phyloP scores from a whole-genome alignment of 2,888 invertebrate species.

The Caenorhabditis sp. region DNA sequence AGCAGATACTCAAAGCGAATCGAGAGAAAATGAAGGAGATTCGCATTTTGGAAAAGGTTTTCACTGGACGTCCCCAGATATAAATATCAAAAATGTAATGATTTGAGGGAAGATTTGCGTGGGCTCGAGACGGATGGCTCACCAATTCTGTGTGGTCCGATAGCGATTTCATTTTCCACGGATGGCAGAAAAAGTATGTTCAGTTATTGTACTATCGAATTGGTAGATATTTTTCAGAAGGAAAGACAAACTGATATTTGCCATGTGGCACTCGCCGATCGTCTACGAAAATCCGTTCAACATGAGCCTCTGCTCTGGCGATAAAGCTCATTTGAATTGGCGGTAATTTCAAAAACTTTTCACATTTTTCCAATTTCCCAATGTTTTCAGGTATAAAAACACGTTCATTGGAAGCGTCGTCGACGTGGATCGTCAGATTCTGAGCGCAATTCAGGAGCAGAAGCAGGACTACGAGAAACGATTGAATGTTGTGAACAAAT shows the following conservation, averaged over 20 bases:
- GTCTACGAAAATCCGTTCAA: slow-evolving; percentile 42
- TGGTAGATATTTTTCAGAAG: slow-evolving; percentile 48
- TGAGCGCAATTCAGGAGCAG: slow-evolving; percentile 11
- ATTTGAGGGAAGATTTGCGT: slow-evolving; percentile 49
- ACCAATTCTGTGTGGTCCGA: slow-evolving; percentile 60
- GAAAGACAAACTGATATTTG: slow-evolving; percentile 52
- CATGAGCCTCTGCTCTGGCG: slow-evolving; percentile 30
- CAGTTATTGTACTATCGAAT: background rate
- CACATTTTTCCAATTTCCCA: background rate
- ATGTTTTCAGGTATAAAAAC: slow-evolving; percentile 55
- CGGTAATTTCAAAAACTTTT: background rate
- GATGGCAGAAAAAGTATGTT: slow-evolving; percentile 65
- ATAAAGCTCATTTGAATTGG: slow-evolving; percentile 51
- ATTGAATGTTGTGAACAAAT: background rate
- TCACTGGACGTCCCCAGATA: background rate
- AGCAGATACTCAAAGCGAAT: slow-evolving; percentile 57
- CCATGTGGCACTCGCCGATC: slow-evolving; percentile 65
- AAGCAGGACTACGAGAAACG: background rate
- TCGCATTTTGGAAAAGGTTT: slow-evolving; percentile 56
- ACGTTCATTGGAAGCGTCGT: slow-evolving; percentile 40
- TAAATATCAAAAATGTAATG: background rate
- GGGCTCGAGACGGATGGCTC: slow-evolving; percentile 69
- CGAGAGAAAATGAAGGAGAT: slow-evolving; percentile 37
- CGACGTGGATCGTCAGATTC: slow-evolving; percentile 30
- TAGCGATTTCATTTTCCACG: slow-evolving; percentile 66